Base-by-base conservation (phyloP, 2,797 vertebrate genomes). In the Sebastes taczanowskii region DNA sequence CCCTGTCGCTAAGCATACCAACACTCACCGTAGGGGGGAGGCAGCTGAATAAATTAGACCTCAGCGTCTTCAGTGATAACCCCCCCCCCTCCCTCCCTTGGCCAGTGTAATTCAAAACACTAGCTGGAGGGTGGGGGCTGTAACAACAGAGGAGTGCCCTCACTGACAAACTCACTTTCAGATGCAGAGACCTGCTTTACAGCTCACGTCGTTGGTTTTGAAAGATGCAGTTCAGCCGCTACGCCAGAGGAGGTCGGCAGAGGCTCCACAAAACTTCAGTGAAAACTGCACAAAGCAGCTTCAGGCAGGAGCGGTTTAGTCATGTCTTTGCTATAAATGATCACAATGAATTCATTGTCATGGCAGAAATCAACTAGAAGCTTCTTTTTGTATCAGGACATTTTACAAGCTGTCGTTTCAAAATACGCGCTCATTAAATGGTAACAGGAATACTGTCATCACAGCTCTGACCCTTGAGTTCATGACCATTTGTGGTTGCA, bases 41-140 rank as follows among this genome's bases (percentile, higher is more conserved):
- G 61, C 94, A 95, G 94, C 94, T 95, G 94, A 86, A 88, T 82
- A 93, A 95, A 94, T 90, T 23, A 89, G 86, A 86, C 74, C 85
- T 81, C 70, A 62, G 81, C 62, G 75, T 23, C 78, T 86, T 83
- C 61, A 66, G 86, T 72, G 76, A 85, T 65, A 61, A 71, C 23
- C 52, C 83, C 87, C 59, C 53, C 3, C 4, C 32, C 9, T 4
- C 13, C 42, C 65, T 63, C 64, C 34, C 52, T 63, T 14, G 2
- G 59, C 34, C 82, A 88, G 64, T 70, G 62, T 29, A 79, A 87
- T 88, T 93, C 86, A 91, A 88, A 93, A 92, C 90, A 92, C 91
- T 81, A 85, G 84, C 71, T 61, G 69, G 78, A 82, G 67, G 85
- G 82, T 52, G 85, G 85, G 75, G 79, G 88, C 74, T 79, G 70